These are phyloP conservation scores for Ctenomys sociabilis DNA, from an alignment of 2,113 vertebrate genomes.

Conservation along the genomic window DNA sequence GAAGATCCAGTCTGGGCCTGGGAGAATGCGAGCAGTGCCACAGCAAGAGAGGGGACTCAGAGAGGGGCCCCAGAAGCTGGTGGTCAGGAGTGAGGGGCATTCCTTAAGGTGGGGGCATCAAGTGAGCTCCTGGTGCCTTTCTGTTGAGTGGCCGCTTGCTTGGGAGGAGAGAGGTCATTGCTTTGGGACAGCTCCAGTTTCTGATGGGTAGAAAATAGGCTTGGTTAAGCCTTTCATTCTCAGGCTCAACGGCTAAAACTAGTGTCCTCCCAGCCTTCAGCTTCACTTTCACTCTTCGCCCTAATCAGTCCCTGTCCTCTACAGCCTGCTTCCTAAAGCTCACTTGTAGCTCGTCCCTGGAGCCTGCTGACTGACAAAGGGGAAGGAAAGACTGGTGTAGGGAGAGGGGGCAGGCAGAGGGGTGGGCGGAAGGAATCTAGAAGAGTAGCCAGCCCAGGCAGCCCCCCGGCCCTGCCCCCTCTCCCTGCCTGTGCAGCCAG, in stretches of 20 bases:
- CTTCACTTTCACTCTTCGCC: background rate
- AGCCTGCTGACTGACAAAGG: background rate
- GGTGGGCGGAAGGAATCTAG: background rate
- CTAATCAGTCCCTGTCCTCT: background rate
- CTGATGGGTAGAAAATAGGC: background rate
- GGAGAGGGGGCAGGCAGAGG: too few relatives aligned
- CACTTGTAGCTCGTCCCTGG: background rate
- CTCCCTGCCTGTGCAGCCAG: background rate
- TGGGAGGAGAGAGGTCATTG: background rate
- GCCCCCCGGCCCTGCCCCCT: background rate
- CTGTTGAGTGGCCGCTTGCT: background rate
- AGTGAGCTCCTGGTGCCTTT: background rate
- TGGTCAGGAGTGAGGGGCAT: background rate
- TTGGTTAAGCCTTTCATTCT: background rate
- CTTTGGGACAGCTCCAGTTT: background rate
- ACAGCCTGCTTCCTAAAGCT: background rate
- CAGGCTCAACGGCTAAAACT: background rate
- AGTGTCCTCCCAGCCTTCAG: too few relatives aligned
- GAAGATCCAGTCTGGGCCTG: background rate
- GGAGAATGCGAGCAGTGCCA: background rate
- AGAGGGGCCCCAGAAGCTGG: background rate
- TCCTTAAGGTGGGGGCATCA: rapidly evolving
- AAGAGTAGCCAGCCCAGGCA: background rate
- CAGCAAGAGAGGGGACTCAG: too few relatives aligned
- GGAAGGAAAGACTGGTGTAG: background rate